Conservation (phyloP, 2,113 vertebrate genomes). For the Toxotes chatareus region DNA sequence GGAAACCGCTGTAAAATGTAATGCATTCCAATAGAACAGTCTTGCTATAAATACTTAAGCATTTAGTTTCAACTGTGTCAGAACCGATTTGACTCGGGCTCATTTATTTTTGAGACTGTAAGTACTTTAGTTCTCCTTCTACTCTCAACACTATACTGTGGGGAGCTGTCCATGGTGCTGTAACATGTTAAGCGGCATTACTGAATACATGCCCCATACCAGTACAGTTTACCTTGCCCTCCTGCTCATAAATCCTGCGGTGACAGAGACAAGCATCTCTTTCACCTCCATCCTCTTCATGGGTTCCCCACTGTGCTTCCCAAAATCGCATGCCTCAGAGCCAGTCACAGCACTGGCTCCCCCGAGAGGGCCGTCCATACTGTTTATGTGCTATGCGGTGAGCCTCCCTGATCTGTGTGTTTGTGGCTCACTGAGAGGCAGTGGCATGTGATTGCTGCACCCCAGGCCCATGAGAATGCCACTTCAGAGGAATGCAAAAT, state of each 20-base stretch:
- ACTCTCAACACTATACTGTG: background rate
- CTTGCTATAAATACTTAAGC: conserved; percentile 3
- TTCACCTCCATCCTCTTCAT: background rate
- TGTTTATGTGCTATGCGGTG: conserved; percentile 15
- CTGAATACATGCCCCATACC: conserved; percentile 19
- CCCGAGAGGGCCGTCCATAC: conserved; percentile 6
- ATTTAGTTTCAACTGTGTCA: background rate
- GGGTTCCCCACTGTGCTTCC: background rate
- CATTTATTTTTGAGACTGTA: background rate
- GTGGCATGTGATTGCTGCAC: conserved; percentile 33
- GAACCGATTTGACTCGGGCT: background rate
- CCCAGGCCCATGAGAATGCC: conserved; percentile 21
- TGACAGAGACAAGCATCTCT: conserved; percentile 16
- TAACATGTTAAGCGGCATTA: conserved; percentile 33
- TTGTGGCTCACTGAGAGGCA: conserved; percentile 44
- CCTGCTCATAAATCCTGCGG: conserved; percentile 35
- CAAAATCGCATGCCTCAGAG: conserved; percentile 27
- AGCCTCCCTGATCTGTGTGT: conserved; percentile 36
- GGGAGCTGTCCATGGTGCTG: conserved; percentile 48
- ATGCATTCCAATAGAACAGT: background rate
- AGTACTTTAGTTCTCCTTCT: background rate
- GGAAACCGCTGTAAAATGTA: background rate
- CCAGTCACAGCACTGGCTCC: conserved; percentile 28
- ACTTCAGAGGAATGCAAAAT: conserved; percentile 53
- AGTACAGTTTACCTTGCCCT: conserved; percentile 22